Evolutionary conservation across 2,888 invertebrate genomes (phyloP).

Genomic region (Drosophila nr. fundita): DNA sequence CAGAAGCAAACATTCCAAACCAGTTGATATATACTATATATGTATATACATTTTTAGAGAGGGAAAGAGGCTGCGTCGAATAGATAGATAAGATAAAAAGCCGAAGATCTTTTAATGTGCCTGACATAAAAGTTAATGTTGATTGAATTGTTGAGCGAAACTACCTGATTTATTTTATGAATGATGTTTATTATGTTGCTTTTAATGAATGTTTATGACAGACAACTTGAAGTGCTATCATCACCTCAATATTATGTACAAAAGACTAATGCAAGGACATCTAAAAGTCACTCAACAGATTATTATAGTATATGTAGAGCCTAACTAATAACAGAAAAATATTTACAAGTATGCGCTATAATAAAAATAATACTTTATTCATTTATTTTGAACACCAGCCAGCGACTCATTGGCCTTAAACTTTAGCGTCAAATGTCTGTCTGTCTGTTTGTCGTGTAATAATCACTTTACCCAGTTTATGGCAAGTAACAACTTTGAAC

Average conservation of each 20-base stretch:
- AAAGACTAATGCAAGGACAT: constrained; percentile 2
- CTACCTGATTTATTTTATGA: constrained; percentile 2
- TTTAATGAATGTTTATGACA: neutral
- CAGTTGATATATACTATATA: constrained; percentile 7
- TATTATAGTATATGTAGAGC: neutral
- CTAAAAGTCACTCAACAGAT: neutral
- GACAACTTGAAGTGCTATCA: neutral
- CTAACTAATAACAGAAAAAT: neutral
- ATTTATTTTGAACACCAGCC: neutral
- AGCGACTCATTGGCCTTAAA: neutral
- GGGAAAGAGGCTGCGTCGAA: neutral
- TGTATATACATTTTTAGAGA: constrained; percentile 3
- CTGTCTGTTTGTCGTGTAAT: constrained; percentile 4
- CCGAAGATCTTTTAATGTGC: constrained; percentile 7
- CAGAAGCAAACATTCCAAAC: constrained; percentile 8
- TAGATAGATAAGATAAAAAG: constrained; percentile 17
- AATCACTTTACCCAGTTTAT: constrained; percentile 31
- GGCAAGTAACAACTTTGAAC: constrained; percentile 23
- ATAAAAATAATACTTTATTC: neutral
- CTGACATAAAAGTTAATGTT: constrained; percentile 8
- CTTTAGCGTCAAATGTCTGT: constrained; percentile 18
- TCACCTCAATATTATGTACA: neutral
- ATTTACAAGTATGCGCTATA: neutral
- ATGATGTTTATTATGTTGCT: constrained; percentile 1
- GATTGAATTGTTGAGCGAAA: constrained; percentile 13